Base-by-base conservation (phyloP, 1,140 invertebrate genomes). In the Pissodes strobi region DNA sequence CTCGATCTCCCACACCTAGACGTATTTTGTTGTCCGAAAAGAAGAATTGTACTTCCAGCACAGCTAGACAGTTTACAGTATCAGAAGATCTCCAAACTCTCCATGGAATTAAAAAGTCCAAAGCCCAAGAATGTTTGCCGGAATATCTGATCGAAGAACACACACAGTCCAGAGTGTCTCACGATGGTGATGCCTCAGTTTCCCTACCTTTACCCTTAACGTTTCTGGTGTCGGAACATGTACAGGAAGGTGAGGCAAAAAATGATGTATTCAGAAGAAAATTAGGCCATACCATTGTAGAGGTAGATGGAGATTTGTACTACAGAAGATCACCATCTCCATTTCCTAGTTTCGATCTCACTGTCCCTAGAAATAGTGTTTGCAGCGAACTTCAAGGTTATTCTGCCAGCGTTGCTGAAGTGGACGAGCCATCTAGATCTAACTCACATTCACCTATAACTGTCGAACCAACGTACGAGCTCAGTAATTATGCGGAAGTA, bases 331-430 rank as follows among this genome's bases (percentile, higher is more conserved):
- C 66, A 34, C 65, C 69, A 30, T 74, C 70, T 8, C 73, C 73
- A 1, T 73, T 70, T 53, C 71, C 73, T 10, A 67, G 53, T 15
- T 66, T 73, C 18, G 67, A 73, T 19, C 34, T 66, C n/a, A 65
- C 67, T 15, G 64, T 56, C 18, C 72, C 72, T 1, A 66, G 71
- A 64, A 70, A 73, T 17, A 74, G 73, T 34, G 63, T 74, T 38
- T 69, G 74, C 49, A 66, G 66, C 4, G 72, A 72, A 37, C 48
- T 74, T 10, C 38, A 71, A n/a, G 71, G 69, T 17, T 67, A 70
- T 25, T 58, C 67, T 5, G 48, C 37, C 13, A 72, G 60, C 27
- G 68, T 70, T 17, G 51, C 52, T 21, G 70, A 74, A 61, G 67
- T 71, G 0, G 69, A 74, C 45, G 73, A 74, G 25, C 22, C 22